Evolutionary conservation across 2,888 invertebrate genomes (phyloP), one percentile per base, ranked within the genome.

Genomic region (Chirona hameri): DNA sequence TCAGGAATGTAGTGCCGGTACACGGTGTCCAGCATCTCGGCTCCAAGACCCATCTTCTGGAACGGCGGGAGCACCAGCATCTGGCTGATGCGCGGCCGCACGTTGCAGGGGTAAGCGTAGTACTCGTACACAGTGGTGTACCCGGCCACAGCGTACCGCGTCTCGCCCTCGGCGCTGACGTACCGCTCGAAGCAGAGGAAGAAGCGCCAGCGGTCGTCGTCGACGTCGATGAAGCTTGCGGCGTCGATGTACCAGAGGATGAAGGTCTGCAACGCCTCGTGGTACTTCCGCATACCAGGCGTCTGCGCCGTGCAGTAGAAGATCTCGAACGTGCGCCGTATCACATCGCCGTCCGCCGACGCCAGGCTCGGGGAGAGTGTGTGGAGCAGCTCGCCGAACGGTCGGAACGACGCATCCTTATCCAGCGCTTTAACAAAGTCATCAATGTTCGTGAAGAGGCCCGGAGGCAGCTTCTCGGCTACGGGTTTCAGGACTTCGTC

Each of bases 221-320:
- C 94, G 7, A 93, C 91, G 88, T 98, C 98, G 85, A 99, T 95
- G 87, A 93, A 97, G 60, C 95, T 95, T 0, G 97, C 98, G 24
- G 96, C 98, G 90, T 99, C 99, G 85, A 99, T 96, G 89, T 93
- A 99, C 94, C 96, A 98, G 83, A 98, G 89, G 18, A 98, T 91
- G 87, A 98, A 95, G 0, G 96, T 95, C 89, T 98, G 97, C 85
- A 98, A 90, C 82, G 95, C 91, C 85, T 92, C 90, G 88, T 98
- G 96, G 87, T 93, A 98, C 9, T 91, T 90, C 48, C 92, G 88
- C 87, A 97, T 98, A 0, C 93, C 92, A 0, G 92, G 91, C 10
- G 86, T 85, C 82, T 91, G 91, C 24, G 91, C 91, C 85, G 93
- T 92, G 86, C 93, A 92, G 86, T 91, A 91, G 87, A 94, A 96